These are phyloP conservation scores for Microchirus variegatus DNA, from an alignment of 2,797 vertebrate genomes.

Conservation along the genomic window DNA sequence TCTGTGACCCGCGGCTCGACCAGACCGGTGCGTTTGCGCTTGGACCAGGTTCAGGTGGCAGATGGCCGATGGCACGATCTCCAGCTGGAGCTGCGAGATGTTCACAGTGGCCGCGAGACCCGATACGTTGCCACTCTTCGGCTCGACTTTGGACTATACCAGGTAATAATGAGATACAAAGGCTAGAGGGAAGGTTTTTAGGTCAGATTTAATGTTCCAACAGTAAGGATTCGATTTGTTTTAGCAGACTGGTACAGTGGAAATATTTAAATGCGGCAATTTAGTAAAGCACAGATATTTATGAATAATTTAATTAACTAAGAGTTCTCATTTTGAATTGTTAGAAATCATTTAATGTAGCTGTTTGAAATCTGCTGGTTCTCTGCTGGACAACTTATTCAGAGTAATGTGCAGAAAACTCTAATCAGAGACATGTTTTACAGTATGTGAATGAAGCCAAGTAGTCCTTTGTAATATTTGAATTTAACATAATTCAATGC, in stretches of 20 bases:
- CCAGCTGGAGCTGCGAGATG: conserved; percentile 91
- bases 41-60: conserved; percentile 91
- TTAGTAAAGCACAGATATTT: no score
- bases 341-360: conserved; percentile 12
- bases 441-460: conserved; percentile 1
- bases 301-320: background rate
- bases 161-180: conserved; percentile 76
- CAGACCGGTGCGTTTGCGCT: conserved; percentile 85
- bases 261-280: no score
- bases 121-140: conserved; percentile 90
- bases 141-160: conserved; percentile 93
- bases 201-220: no score
- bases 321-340: background rate
- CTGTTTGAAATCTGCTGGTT: conserved; percentile 7
- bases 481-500: no score
- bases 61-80: conserved; percentile 97
- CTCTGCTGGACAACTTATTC: conserved; percentile 1
- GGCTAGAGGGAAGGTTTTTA: background rate
- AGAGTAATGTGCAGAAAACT: background rate
- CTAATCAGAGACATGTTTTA: conserved; percentile 10
- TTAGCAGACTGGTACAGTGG: no score
- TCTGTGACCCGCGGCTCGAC: conserved; percentile 85
- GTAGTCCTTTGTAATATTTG: no score
- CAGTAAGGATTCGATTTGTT: no score
- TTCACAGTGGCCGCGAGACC: conserved; percentile 86